A percentile compares a stretch with the other conserved stretches of the same genome.
phyloP scores from a whole-genome alignment of 2,113 vertebrate genomes.

The Stigmatopora argus region DNA sequence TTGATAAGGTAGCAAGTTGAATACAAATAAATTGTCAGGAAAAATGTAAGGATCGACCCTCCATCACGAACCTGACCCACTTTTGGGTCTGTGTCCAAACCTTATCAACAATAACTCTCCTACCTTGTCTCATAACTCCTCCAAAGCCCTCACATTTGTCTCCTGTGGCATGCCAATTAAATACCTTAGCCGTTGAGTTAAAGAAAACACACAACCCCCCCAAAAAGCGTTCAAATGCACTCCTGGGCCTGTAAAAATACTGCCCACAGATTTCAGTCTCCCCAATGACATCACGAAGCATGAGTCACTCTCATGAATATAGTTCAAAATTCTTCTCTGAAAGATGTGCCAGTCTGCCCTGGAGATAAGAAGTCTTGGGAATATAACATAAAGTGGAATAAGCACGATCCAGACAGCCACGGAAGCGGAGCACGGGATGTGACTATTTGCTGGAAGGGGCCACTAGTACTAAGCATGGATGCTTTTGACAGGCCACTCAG shows the following conservation, averaged over 20 bases:
- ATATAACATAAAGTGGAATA: background rate
- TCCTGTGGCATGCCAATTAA: background rate
- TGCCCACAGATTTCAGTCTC: background rate
- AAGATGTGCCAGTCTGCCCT: background rate
- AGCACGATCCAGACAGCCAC: background rate
- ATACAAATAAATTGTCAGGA: background rate
- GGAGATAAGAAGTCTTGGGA: background rate
- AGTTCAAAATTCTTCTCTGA: background rate
- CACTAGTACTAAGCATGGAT: conserved; percentile 11
- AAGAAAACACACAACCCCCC: too few relatives aligned
- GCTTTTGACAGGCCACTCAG: conserved; percentile 9
- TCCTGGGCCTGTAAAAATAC: background rate
- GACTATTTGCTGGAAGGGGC: conserved; percentile 9
- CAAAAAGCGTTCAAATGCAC: background rate
- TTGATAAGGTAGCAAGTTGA: background rate
- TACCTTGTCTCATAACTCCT: too few relatives aligned
- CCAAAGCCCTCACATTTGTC: background rate
- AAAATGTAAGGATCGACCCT: too few relatives aligned
- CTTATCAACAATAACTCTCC: too few relatives aligned
- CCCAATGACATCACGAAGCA: background rate
- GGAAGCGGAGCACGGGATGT: background rate
- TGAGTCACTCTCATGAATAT: background rate
- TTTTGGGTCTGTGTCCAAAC: background rate
- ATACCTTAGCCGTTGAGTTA: background rate
- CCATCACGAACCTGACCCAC: too few relatives aligned